Base-by-base conservation (phyloP, 2,797 vertebrate species). In the Esox lucius region DNA sequence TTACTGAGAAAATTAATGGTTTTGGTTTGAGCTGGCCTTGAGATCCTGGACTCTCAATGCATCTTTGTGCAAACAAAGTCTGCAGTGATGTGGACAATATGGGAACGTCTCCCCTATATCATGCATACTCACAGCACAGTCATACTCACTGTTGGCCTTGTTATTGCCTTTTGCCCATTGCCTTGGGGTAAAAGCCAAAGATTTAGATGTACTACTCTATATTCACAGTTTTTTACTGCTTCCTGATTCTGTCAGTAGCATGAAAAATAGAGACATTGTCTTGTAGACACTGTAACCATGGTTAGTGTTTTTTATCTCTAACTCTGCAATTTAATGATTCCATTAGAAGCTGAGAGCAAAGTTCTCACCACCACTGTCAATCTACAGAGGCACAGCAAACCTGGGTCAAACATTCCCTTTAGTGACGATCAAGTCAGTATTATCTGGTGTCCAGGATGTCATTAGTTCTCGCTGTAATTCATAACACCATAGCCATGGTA, bases 381-480 rank as follows among this genome's bases (percentile, higher is more conserved):
- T 49, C 39, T 19, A n/a, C 35, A 33, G 64, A 74, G 33, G 6
- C 61, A 24, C 8, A 67, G 31, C 8, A 64, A 39, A 66, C 13
- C 16, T 24, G 28, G 11, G 16, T 24, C 13, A 2, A 62, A 62
- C 6, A 64, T n/a, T 56, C 7, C 26, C 11, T 64, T 13, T 0
- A 33, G 24, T 7, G 31, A 33, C 13, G 33, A 76, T 26, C 24
- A 49, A 26, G 48, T 59, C 33, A 17, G 28, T 35, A 16, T 13
- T 15, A n/a, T 66, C 35, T 62, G 64, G 15, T 15, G 69, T 67
- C 31, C 5, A 6, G 12, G 9, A 35, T 62, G 64, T 46, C 33
- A 62, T 78, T 48, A 51, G 33, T 70, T 74, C 69, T 51, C 72
- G 16, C 73, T 19, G 15, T 17, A 59, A 73, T 69, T 49, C 13